Percentiles rank a stretch among this genome's conserved stretches.
These are phyloP conservation scores for Sphaerodactylus townsendi DNA, from an alignment of 2,113 vertebrate species.

Conservation along the genomic window DNA sequence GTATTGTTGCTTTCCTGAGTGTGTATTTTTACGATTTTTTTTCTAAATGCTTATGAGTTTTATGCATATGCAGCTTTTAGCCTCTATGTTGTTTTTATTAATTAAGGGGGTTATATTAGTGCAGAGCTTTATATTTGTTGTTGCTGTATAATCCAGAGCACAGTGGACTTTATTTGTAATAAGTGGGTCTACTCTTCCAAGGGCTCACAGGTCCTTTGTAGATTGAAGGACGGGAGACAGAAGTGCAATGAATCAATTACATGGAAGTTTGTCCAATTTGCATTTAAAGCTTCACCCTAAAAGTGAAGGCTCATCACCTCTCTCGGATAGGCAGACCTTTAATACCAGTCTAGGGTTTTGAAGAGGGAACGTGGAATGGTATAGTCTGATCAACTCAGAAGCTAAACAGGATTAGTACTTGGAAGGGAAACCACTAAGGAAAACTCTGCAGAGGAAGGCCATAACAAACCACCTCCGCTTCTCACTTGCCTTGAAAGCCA, in stretches of 20 bases:
- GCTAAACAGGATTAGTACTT: too few species aligned
- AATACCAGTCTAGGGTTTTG: not conserved
- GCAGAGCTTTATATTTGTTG: conserved; percentile 45
- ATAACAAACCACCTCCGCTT: too few species aligned
- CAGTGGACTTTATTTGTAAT: conserved; percentile 46
- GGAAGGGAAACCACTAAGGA: too few species aligned
- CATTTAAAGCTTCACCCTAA: conserved; percentile 33
- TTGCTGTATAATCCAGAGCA: conserved; percentile 47
- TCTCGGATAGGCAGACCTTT: not conserved
- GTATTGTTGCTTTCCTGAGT: conserved; percentile 23
- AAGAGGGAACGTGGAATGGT: not conserved
- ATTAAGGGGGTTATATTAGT: not conserved
- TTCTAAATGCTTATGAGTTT: conserved; percentile 45
- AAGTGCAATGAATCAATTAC: conserved; percentile 27
- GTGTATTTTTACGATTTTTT: conserved; percentile 8
- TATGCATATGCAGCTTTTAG: conserved; percentile 33
- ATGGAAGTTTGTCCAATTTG: conserved; percentile 41
- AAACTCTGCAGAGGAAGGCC: too few species aligned
- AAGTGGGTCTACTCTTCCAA: conserved; percentile 36
- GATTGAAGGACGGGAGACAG: not conserved
- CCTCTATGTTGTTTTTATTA: conserved; percentile 15
- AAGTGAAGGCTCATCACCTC: not conserved
- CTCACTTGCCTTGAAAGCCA: too few species aligned
- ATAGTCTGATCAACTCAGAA: too few species aligned
- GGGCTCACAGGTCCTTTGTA: not conserved